A percentile compares a stretch with the other conserved stretches of the same genome.
phyloP scores from a whole-genome alignment of 2,113 vertebrate genomes.

The Vireo altiloquus region DNA sequence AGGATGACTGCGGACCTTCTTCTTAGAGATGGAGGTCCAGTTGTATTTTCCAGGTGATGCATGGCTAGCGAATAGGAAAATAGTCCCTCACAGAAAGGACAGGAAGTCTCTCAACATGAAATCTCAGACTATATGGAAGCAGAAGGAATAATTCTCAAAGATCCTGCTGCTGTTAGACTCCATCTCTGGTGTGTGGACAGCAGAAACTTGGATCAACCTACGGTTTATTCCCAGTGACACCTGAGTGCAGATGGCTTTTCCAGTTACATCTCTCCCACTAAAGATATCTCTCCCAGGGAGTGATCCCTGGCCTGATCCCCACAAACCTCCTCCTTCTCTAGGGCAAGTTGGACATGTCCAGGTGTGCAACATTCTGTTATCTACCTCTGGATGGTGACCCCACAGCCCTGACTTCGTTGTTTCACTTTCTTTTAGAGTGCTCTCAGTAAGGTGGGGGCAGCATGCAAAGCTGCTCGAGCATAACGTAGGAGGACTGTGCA shows the following conservation, averaged over 20 bases:
- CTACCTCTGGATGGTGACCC: not conserved
- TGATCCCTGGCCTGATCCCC: not conserved
- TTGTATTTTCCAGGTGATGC: not conserved
- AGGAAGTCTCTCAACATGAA: not conserved
- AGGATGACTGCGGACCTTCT: not conserved
- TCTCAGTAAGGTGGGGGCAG: not conserved
- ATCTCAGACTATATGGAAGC: not conserved
- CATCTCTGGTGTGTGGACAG: not conserved
- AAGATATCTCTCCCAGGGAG: not conserved
- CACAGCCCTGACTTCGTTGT: accelerated
- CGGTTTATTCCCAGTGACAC: not conserved
- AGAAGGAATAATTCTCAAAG: not conserved
- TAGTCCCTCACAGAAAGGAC: not conserved
- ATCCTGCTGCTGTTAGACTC: not conserved
- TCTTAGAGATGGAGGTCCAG: accelerated
- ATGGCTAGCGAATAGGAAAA: not conserved
- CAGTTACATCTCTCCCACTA: not conserved
- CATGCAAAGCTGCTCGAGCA: accelerated
- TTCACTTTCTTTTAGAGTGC: not conserved
- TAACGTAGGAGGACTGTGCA: not conserved
- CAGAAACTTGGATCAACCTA: not conserved
- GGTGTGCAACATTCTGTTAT: not conserved
- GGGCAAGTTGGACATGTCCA: not conserved
- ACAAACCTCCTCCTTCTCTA: not conserved
- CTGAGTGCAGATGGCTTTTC: not conserved